Conservation (phyloP, 2,113 vertebrate species). For the Sporophila hypoxantha region DNA sequence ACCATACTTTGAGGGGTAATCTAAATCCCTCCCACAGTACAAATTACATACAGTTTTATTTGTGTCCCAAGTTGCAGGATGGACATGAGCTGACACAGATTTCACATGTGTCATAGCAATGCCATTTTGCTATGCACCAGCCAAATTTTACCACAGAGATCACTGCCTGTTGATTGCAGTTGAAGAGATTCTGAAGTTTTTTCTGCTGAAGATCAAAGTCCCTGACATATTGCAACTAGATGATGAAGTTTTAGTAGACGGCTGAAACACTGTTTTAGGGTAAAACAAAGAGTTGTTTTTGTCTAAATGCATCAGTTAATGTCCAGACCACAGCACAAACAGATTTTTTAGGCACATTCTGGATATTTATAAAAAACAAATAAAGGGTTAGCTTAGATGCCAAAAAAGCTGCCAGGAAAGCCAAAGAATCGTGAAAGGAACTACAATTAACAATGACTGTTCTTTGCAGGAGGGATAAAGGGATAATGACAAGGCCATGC, state of each 20-base stretch:
- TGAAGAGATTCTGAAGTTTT: not conserved
- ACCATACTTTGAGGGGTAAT: not conserved
- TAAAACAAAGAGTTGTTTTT: not conserved
- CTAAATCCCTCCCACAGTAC: not conserved
- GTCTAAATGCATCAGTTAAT: not conserved
- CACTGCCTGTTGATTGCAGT: not conserved
- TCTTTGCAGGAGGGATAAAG: not conserved
- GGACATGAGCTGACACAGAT: not conserved
- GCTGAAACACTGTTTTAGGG: not conserved
- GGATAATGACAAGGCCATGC: not conserved
- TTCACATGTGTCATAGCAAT: fast-evolving
- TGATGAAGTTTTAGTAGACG: not conserved
- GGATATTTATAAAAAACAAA: not conserved
- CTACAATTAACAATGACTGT: not conserved
- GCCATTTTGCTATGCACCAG: not conserved
- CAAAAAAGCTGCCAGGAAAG: not conserved
- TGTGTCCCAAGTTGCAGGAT: not conserved
- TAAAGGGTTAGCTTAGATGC: not conserved
- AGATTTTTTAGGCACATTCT: not conserved
- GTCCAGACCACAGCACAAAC: not conserved
- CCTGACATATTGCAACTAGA: not conserved
- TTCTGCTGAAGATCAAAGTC: not conserved
- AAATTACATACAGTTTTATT: not conserved
- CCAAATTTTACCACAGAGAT: not conserved
- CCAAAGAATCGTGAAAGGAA: not conserved